Base-by-base conservation (phyloP, 2,113 vertebrate species). In the Numida meleagris region DNA sequence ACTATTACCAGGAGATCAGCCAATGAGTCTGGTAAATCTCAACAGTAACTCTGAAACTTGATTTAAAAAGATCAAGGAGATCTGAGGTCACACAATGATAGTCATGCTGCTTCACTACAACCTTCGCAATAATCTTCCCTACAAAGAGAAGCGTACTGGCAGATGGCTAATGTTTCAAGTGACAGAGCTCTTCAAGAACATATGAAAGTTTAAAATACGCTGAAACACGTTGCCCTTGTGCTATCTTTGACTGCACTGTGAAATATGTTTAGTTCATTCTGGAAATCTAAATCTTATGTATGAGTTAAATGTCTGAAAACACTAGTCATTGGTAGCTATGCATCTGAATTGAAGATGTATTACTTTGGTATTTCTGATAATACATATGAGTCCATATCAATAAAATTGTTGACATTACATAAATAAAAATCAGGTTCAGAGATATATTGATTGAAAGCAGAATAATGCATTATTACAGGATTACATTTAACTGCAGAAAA, bases 151-250 rank as follows among this genome's bases (percentile, higher is more conserved):
- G 61, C 53, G 75, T 61, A 59, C 73, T 76, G 77, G 90, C 91
- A 97, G 91, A 94, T 93, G 94, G 93, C 85, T 95, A 57, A 90
- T 65, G 89, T 88, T 96, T 66, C 85, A 78, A 94, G 93, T 72
- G 85, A 84, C 90, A 97, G 78, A 95, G 91, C 90, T 90, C 70
- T 95, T 86, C 73, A 78, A 80, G 91, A 95, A 86, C 85, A 90
- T 65, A 88, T 11, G 82, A 70, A 86, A 62, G 76, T 93, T 95
- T 96, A 93, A 96, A 96, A 95, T 94, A 95, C 42, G 57, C 57
- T 48, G 88, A 95, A 93, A 93, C 76, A 61, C 58, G 82, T 62
- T 95, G 88, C 73, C 93, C 85, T 90, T 65, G 76, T 88, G 46
- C 89, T 94, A 93, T 94, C 79, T 94, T 95, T 90, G 86, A 90